Conservation (phyloP, 2,888 invertebrate genomes). For the Itoplectis maculator region DNA sequence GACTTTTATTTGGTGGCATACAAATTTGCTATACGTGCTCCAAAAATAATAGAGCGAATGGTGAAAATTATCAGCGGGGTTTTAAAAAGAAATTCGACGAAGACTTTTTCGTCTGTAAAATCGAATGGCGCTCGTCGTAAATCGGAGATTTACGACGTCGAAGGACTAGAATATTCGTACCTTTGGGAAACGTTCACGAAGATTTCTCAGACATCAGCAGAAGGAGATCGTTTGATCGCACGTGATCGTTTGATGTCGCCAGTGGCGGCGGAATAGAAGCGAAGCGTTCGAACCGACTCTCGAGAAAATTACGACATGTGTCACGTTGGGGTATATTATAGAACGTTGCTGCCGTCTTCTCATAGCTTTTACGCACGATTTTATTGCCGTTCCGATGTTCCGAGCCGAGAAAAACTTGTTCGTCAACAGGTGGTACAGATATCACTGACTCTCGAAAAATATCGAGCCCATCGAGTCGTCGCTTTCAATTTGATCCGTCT, state of each 20-base stretch:
- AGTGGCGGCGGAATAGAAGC: background rate
- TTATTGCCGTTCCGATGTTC: background rate
- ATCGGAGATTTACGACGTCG: background rate
- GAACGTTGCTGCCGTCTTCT: slow-evolving; percentile 31
- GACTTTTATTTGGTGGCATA: no score
- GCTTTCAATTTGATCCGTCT: slow-evolving; percentile 3
- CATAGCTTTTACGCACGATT: slow-evolving; percentile 19
- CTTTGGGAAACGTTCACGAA: slow-evolving; percentile 17
- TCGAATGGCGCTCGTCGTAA: background rate
- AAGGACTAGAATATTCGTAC: slow-evolving; percentile 18
- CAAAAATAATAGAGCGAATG: no score
- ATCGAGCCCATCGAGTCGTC: slow-evolving; percentile 24
- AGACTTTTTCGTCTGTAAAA: no score
- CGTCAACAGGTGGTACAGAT: background rate
- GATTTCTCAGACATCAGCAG: slow-evolving; percentile 29
- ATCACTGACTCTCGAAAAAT: background rate
- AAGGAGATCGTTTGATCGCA: slow-evolving; percentile 9
- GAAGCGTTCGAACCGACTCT: slow-evolving; percentile 39
- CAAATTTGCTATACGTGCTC: no score
- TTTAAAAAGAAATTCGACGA: no score
- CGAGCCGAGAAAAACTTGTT: slow-evolving; percentile 12
- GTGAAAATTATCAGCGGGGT: no score
- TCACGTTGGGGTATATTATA: slow-evolving; percentile 34
- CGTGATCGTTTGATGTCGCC: slow-evolving; percentile 36
- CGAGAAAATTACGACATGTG: slow-evolving; percentile 58